Evolutionary conservation across 2,888 invertebrate genomes (phyloP), one percentile per base, ranked within the genome.

Genomic region (Caenorhabditis wallacei): DNA sequence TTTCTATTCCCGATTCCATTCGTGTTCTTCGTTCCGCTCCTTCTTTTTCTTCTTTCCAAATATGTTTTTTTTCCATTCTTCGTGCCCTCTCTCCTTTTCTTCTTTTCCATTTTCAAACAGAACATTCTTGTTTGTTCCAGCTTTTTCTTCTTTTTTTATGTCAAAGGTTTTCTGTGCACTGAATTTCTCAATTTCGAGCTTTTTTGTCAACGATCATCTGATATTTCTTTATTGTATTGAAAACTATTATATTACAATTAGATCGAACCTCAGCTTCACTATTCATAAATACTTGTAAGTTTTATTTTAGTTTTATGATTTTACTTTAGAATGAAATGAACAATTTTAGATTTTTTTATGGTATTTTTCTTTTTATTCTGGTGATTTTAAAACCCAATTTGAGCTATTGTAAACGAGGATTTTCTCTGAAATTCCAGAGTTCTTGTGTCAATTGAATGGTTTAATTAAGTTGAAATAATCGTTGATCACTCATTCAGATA

Each of bases 101-200:
- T 24, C 18, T 63, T 64, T 10, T 37, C 18, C 51, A 22, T 20
- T 51, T 16, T 30, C 51, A 8, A 56, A 24, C 61, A 71, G 59
- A 30, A 35, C 51, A 71, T 70, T 48, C 59, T 71, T 51, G 48
- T 59, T 72, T 64, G 51, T 30, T 74, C 53, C 48, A 64, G 64
- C 48, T 64, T 64, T 35, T 11, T 26, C 18, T 51, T 51, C 63
- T 56, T 3, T 10, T 26, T 53, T 51, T 54, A 35, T n/a, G 22
- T 61, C 24, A 10, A 59, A 46, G 59, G 70, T 57, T 18, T 43
- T 61, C 43, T 61, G 37, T 71, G 71, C 70, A 70, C 71, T 61
- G 61, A 71, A 59, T 61, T 70, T 51, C 37, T 59, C 57, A 35
- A 11, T 59, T 72, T 51, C 22, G 72, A 61, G 72, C 61, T 61